Evolutionary conservation across 2,113 vertebrate genomes (phyloP).

Genomic region (Pantherophis guttatus): DNA sequence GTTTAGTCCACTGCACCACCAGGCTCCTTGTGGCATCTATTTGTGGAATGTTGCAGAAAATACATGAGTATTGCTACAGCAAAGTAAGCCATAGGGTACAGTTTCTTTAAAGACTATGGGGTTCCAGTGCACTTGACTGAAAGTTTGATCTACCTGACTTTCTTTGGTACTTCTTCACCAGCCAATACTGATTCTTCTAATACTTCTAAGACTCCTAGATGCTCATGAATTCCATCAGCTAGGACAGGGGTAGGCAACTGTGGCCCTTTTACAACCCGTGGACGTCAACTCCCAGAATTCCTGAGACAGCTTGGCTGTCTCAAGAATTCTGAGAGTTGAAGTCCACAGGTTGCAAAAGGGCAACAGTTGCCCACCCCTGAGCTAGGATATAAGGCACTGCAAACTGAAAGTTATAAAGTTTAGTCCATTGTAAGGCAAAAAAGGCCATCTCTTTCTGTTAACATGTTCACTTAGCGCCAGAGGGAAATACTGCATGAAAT

Average conservation of each 20-base stretch:
- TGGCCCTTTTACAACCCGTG: too few species aligned
- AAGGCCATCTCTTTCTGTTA: constrained; percentile 39
- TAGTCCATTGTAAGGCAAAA: not conserved
- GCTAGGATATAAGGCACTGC: not conserved
- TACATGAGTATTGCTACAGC: not conserved
- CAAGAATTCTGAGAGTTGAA: too few species aligned
- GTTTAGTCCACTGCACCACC: too few species aligned
- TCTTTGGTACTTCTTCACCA: not conserved
- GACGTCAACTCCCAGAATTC: too few species aligned
- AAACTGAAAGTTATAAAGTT: not conserved
- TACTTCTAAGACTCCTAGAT: not conserved
- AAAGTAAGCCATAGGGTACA: not conserved
- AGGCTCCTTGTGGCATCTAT: too few species aligned
- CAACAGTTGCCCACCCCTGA: too few species aligned
- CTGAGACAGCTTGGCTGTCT: too few species aligned
- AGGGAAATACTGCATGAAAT: constrained; percentile 46
- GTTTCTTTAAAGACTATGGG: not conserved
- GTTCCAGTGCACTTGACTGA: not conserved
- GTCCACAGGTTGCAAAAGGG: too few species aligned
- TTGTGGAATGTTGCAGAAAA: not conserved
- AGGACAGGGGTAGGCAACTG: too few species aligned
- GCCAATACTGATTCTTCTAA: not conserved
- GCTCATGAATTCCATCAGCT: not conserved
- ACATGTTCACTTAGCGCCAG: constrained; percentile 25
- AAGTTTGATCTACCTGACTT: not conserved